These are phyloP conservation scores for Plectus sambesii DNA, from an alignment of 1,140 invertebrate species.

Conservation along the genomic window DNA sequence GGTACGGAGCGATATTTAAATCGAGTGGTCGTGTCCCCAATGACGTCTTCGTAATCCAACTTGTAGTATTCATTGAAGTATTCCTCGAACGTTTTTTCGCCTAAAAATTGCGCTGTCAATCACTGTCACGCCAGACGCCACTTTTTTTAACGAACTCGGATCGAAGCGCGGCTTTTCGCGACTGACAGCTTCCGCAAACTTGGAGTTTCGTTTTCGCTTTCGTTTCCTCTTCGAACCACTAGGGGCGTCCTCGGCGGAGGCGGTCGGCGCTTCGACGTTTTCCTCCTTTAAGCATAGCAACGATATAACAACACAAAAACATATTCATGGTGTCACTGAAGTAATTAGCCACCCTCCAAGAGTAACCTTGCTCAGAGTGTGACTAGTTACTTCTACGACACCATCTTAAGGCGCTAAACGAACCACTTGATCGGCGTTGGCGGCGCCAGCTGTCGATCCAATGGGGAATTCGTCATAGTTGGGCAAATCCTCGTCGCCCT, in stretches of 20 bases:
- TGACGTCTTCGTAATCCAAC: slow-evolving; percentile 84
- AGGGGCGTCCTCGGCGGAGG: slow-evolving; percentile 40
- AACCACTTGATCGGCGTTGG: slow-evolving; percentile 43
- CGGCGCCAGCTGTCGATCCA: slow-evolving; percentile 46
- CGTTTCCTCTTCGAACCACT: slow-evolving; percentile 42
- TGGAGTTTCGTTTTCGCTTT: slow-evolving; percentile 50
- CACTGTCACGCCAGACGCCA: too few relatives aligned
- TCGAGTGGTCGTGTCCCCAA: slow-evolving; percentile 70
- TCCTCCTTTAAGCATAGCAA: too few relatives aligned
- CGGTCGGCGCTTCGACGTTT: slow-evolving; percentile 30
- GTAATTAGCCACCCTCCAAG: too few relatives aligned
- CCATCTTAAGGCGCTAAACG: too few relatives aligned
- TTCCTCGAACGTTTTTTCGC: slow-evolving; percentile 65
- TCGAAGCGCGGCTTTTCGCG: slow-evolving; percentile 68
- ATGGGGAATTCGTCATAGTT: slow-evolving; percentile 62
- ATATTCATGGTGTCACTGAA: too few relatives aligned
- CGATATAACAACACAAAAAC: too few relatives aligned
- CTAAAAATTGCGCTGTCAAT: slow-evolving; percentile 21
- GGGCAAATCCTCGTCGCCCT: slow-evolving; percentile 53
- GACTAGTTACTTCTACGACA: too few relatives aligned
- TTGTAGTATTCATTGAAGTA: slow-evolving; percentile 89
- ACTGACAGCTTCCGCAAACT: slow-evolving; percentile 60
- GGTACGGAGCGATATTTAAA: slow-evolving; percentile 82
- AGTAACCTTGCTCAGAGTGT: too few relatives aligned
- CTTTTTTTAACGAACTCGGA: slow-evolving; percentile 57